phyloP scores from a whole-genome alignment of 2,113 vertebrate species.

The Chaetodon trifascialis region DNA sequence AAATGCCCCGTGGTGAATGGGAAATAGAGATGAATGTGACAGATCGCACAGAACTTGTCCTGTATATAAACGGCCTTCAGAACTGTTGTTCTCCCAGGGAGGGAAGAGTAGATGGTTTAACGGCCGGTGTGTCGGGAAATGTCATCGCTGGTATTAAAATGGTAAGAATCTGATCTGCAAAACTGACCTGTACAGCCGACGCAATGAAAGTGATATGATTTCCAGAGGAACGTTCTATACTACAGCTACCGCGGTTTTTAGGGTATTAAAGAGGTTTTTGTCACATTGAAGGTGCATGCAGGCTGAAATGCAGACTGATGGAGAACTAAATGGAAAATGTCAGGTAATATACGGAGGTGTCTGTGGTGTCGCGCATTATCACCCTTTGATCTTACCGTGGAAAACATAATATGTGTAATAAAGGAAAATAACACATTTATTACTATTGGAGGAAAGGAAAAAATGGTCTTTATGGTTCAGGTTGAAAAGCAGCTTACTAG shows the following conservation, averaged over 20 bases:
- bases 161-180: conserved; percentile 39
- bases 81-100: conserved; percentile 54
- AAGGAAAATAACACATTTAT: conserved; percentile 77
- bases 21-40: conserved; percentile 83
- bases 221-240: conserved; percentile 24
- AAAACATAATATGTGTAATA: conserved; percentile 74
- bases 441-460: conserved; percentile 79
- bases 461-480: conserved; percentile 80
- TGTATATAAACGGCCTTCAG: conserved; percentile 67
- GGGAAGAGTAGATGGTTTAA: conserved; percentile 26
- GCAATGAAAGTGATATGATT: conserved; percentile 44
- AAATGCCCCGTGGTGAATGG: conserved; percentile 78
- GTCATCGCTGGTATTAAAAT: conserved; percentile 48
- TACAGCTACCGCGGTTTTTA: conserved; percentile 22
- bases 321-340: conserved; percentile 53
- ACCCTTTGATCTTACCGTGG: conserved; percentile 74
- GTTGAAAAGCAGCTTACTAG: conserved; percentile 82
- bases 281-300: conserved; percentile 30
- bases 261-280: conserved; percentile 49
- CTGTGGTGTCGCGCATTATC: conserved; percentile 68
- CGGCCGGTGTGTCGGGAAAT: conserved; percentile 23
- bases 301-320: conserved; percentile 36
- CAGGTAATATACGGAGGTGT: conserved; percentile 62
- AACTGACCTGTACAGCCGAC: conserved; percentile 50
- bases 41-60: conserved; percentile 62